Evolutionary conservation across 2,888 invertebrate species (phyloP).

Genomic region (Pammene fasciana): DNA sequence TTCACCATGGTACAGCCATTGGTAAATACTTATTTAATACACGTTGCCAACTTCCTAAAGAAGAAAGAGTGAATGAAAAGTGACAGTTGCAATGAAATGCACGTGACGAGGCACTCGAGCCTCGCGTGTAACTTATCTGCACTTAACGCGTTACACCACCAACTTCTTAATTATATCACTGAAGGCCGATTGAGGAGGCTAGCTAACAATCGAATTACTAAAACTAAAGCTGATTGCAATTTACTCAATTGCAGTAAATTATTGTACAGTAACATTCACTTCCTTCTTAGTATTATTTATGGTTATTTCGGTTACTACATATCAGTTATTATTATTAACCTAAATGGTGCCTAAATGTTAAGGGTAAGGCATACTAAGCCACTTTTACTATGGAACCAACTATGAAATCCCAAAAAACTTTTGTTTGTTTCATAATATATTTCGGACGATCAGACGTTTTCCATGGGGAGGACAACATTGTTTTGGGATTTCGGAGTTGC

Average conservation of each 20-base stretch:
- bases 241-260: not conserved
- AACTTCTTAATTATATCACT: slow-evolving; percentile 11
- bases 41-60: not conserved
- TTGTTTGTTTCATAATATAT: no score
- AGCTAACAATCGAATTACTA: slow-evolving; percentile 5
- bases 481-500: no score
- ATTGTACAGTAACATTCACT: not conserved
- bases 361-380: no score
- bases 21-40: slow-evolving; percentile 3
- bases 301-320: not conserved
- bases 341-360: no score
- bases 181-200: slow-evolving; percentile 23
- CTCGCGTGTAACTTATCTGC: not conserved
- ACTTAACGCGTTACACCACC: slow-evolving; percentile 19
- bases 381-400: no score
- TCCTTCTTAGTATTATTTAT: not conserved
- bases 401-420: no score
- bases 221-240: not conserved
- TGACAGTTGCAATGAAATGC: not conserved
- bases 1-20: not conserved
- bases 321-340: no score
- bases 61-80: slow-evolving; percentile 1
- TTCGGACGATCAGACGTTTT: no score
- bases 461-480: no score
- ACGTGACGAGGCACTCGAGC: not conserved